Evolutionary conservation across 2,888 invertebrate species (phyloP).

Genomic region (Drosophila kuntzei): DNA sequence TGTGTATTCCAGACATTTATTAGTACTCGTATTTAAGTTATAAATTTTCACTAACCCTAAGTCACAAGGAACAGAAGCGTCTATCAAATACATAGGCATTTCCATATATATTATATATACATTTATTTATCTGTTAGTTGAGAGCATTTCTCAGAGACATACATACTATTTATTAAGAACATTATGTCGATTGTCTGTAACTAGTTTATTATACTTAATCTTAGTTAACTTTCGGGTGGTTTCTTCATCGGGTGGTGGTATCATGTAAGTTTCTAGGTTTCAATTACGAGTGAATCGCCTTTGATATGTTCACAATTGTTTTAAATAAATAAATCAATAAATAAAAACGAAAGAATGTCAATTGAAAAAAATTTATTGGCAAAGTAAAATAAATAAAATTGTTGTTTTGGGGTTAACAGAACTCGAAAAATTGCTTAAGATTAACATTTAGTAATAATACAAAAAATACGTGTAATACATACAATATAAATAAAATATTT

Average conservation of each 20-base stretch:
- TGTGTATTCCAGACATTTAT: constrained; percentile 21
- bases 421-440: constrained; percentile 64
- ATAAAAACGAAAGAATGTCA: constrained; percentile 35
- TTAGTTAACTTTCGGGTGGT: constrained; percentile 73
- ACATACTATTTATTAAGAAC: constrained; percentile 46
- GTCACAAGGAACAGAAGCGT: constrained; percentile 76
- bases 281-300: constrained; percentile 53
- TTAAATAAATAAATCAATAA: neutral
- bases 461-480: constrained; percentile 73
- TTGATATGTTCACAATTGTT: constrained; percentile 52
- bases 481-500: constrained; percentile 47
- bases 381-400: constrained; percentile 74
- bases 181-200: constrained; percentile 73
- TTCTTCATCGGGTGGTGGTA: constrained; percentile 68
- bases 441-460: constrained; percentile 76
- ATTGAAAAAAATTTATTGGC: constrained; percentile 70
- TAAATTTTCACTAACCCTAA: constrained; percentile 70
- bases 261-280: constrained; percentile 65
- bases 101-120: constrained; percentile 26
- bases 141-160: constrained; percentile 10
- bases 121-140: constrained; percentile 23
- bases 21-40: constrained; percentile 18
- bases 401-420: constrained; percentile 65
- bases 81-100: constrained; percentile 55
- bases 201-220: constrained; percentile 64